phyloP scores from a whole-genome alignment of 2,888 invertebrate species.

The Ptychoptera albimana region DNA sequence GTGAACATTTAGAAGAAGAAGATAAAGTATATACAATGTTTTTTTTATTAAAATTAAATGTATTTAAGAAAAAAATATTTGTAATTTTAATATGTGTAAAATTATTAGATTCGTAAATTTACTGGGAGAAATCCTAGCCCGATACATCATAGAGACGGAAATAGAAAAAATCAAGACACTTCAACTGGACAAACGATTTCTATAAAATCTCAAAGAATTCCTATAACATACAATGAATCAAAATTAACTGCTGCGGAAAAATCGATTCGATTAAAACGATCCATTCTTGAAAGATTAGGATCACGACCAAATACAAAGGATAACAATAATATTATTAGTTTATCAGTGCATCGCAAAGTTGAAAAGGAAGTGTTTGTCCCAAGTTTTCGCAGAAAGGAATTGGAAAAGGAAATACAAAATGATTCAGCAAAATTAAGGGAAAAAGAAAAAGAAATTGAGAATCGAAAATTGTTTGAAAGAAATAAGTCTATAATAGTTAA shows the following conservation, averaged over 20 bases:
- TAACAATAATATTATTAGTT: slow-evolving; percentile 14
- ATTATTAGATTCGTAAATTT: not conserved
- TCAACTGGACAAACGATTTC: not conserved
- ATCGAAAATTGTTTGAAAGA: slow-evolving; percentile 6
- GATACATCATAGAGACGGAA: not conserved
- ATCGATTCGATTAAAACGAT: slow-evolving; percentile 17
- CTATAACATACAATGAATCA: not conserved
- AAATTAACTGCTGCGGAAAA: not conserved
- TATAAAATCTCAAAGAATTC: not conserved
- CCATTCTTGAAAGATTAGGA: slow-evolving; percentile 35
- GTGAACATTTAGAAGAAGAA: slow-evolving; percentile 5
- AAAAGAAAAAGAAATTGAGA: slow-evolving; percentile 10
- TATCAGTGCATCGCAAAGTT: slow-evolving; percentile 18
- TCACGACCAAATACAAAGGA: slow-evolving; percentile 15
- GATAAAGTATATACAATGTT: slow-evolving; percentile 16
- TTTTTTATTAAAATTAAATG: no score
- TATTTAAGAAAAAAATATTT: no score
- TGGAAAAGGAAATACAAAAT: not conserved
- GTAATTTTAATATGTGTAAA: no score
- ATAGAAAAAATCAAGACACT: not conserved
- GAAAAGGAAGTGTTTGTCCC: slow-evolving; percentile 29
- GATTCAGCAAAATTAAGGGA: slow-evolving; percentile 3
- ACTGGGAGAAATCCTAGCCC: slow-evolving; percentile 2
- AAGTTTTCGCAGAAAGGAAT: slow-evolving; percentile 18
- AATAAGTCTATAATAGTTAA: not conserved